These are phyloP conservation scores for Halichoerus grypus DNA, from an alignment of 2,113 vertebrate genomes.

Conservation along the genomic window DNA sequence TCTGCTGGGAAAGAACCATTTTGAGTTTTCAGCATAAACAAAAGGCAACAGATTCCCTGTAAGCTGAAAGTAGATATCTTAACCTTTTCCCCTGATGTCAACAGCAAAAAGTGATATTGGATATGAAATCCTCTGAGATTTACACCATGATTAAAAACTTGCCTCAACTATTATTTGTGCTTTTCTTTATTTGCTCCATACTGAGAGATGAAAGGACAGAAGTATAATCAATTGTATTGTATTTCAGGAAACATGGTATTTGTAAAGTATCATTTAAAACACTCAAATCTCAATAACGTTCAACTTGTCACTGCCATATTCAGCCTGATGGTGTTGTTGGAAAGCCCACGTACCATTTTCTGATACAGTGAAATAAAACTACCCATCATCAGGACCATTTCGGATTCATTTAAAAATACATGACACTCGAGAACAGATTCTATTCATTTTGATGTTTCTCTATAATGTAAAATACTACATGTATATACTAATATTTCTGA, in stretches of 20 bases:
- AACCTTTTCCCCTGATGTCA: constrained; percentile 41
- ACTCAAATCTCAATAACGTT: constrained; percentile 27
- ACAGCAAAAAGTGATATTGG: constrained; percentile 6
- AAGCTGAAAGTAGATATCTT: neutral
- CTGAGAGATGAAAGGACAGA: constrained; percentile 41
- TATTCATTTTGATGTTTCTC: neutral
- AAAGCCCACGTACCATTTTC: neutral
- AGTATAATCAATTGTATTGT: neutral
- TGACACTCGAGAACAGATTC: neutral
- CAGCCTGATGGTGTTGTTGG: neutral
- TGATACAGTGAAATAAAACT: neutral
- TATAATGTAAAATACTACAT: neutral
- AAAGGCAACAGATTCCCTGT: neutral
- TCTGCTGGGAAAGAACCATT: neutral
- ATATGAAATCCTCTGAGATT: constrained; percentile 42
- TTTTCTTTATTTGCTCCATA: constrained; percentile 36
- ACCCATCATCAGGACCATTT: neutral
- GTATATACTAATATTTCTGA: constrained; percentile 29
- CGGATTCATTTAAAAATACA: neutral
- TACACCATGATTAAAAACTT: constrained; percentile 39
- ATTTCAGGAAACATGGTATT: constrained; percentile 69
- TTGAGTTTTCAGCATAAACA: neutral
- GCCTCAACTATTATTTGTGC: constrained; percentile 10
- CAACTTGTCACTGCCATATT: constrained; percentile 58
- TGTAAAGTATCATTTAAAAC: constrained; percentile 51